Base-by-base conservation (phyloP, 2,113 vertebrate species). In the Lepus timidus region DNA sequence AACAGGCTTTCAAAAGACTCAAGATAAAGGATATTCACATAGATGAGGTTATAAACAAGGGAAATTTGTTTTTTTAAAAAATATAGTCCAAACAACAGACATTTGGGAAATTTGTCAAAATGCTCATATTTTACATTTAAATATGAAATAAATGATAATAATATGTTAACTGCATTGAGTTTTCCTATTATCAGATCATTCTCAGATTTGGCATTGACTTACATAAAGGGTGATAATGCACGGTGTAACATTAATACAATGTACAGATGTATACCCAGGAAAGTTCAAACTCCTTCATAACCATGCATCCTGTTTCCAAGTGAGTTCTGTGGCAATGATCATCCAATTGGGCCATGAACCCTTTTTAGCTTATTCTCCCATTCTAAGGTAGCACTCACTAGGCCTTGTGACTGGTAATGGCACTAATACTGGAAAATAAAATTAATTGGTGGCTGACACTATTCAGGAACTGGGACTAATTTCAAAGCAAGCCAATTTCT, bases 401-500 rank as follows among this genome's bases (percentile, higher is more conserved):
- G 82, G 29, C 22, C 31, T 82, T 10, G 27, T 49, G 31, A 85
- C 11, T 33, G 4, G 33, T 27, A 82, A 92, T 87, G 44, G 86
- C 29, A 78, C 39, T 68, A 91, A 94, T 74, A 92, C 20, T 64
- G 73, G 73, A 88, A 84, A 80, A 78, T 76, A 78, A 44, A 93
- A 90, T 33, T 64, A 88, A 83, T 74, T 39, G 78, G 17, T 87
- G 20, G 82, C 65, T 81, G 67, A 65, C 3, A 39, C 75, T 76
- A 31, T 79, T 68, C 2, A 68, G 79, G 49, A 87, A 55, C 36
- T 58, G 62, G 19, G 49, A 94, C 51, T 84, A 61, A 73, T 85
- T 81, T 88, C 78, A 90, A 79, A 96, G 67, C 70, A 80, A 90
- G 73, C 13, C 76, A 92, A 39, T 80, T 87, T 95, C 73, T 83